These are phyloP conservation scores for Mesitornis unicolor DNA, from an alignment of 2,113 vertebrate species.

Conservation along the genomic window DNA sequence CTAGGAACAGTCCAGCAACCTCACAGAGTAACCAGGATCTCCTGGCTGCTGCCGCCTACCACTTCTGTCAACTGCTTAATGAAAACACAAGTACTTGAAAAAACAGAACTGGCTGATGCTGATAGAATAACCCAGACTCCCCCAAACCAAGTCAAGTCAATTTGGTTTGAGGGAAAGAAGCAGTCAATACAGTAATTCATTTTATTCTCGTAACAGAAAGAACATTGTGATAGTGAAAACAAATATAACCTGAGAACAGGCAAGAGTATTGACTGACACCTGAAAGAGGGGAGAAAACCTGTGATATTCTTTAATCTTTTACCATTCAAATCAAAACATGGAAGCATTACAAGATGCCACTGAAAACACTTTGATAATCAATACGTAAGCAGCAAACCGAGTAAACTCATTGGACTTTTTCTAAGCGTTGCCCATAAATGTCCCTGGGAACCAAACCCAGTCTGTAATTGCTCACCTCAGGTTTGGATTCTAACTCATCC, in stretches of 20 bases:
- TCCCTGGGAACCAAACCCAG: not conserved
- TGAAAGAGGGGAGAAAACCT: not conserved
- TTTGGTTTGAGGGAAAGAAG: not conserved
- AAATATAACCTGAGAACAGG: not conserved
- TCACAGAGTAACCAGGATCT: not conserved
- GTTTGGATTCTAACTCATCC: slow-evolving; percentile 99
- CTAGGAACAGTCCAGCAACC: not conserved
- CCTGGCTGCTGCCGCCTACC: not conserved
- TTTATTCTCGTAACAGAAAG: not conserved
- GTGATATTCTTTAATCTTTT: not conserved
- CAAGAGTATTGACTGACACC: not conserved
- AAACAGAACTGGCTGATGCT: not conserved
- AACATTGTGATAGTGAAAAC: not conserved
- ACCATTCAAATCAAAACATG: not conserved
- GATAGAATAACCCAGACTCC: not conserved
- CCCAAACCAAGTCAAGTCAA: not conserved
- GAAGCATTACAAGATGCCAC: not conserved
- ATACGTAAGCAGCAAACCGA: not conserved
- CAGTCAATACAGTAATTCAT: not conserved
- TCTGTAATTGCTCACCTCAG: slow-evolving; percentile 84
- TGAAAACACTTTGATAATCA: not conserved
- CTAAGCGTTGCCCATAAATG: not conserved
- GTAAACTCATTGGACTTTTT: not conserved
- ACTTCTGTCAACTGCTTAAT: not conserved
- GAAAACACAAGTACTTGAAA: not conserved